Evolutionary conservation across 1,140 invertebrate species (phyloP).

Genomic region (Pseudomyrmex concolor): DNA sequence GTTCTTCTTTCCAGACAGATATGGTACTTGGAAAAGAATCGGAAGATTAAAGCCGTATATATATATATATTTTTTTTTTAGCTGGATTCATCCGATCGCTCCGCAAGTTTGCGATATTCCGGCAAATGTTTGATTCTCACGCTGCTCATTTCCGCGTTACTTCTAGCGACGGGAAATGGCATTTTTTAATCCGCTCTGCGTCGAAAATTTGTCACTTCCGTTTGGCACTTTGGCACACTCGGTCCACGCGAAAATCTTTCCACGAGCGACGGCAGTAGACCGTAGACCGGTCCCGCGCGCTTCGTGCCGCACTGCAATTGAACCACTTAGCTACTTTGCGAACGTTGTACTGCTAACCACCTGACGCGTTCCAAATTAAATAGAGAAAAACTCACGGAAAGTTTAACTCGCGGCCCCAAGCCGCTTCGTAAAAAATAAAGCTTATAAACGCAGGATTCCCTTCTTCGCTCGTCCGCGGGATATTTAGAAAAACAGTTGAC

Average conservation of each 20-base stretch:
- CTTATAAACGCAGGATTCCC: conserved; percentile 43
- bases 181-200: conserved; percentile 9
- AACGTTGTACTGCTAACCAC: conserved; percentile 55
- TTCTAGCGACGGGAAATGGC: not conserved
- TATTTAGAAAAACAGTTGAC: conserved; percentile 49
- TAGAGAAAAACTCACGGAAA: conserved; percentile 47
- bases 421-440: conserved; percentile 55
- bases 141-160: conserved; percentile 13
- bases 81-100: not conserved
- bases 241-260: conserved; percentile 55
- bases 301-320: conserved; percentile 54
- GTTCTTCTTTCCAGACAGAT: conserved; percentile 13
- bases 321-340: conserved; percentile 62
- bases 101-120: conserved; percentile 20
- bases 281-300: conserved; percentile 24
- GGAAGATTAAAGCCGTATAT: conserved; percentile 38
- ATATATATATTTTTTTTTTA: no score
- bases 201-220: conserved; percentile 58
- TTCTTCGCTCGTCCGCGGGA: conserved; percentile 2
- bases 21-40: not conserved
- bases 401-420: conserved; percentile 27
- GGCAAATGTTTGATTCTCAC: conserved; percentile 11
- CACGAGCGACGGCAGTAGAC: conserved; percentile 23
- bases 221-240: conserved; percentile 53
- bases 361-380: conserved; percentile 59